Base-by-base conservation (phyloP, 2,797 vertebrate genomes). In the Myotis pilosus region DNA sequence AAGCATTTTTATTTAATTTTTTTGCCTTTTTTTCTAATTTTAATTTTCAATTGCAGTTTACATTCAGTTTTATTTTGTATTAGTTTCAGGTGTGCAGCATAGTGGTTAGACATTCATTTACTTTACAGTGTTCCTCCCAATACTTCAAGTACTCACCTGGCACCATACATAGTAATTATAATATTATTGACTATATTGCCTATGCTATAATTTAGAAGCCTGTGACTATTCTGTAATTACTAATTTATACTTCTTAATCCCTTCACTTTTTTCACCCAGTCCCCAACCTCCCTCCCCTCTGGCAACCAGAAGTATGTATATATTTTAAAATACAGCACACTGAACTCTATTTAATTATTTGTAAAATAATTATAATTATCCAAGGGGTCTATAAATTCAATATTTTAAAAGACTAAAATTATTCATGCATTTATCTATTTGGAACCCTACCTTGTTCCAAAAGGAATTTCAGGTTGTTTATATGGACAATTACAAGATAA, bases 291-390 rank as follows among this genome's bases (percentile, higher is more conserved):
- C 33, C 7, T 23, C 23, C n/a, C 51, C n/a, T 78, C n/a, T 55
- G 22, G 33, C 75, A 78, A 78, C 49, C 51, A 55, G 53, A 85
- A 60, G 2, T 87, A 68, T 53, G 92, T 94, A 41, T 81, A 92
- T 91, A 88, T 91, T 72, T 38, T 8, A 66, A 97, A 94, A 95
- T 41, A 92, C 3, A 93, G 33, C 12, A 80, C 69, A 20, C 22
- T 81, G 23, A 88, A 60, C 12, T 95, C 71, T 60, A 76, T 38
- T 92, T 78, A 87, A 71, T 75, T 87, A 89, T 25, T n/a, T 92
- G 9, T 78, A 64, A 95, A 93, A 87, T 87, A 87, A 93, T 17
- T 87, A 17, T 25, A 76, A 93, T 62, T n/a, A 87, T 91, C 30
- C 78, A 89, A 89, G 55, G 28, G 33, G 38, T 8, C 5, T 88